These are phyloP conservation scores for Vulpes ferrilata DNA, from an alignment of 2,113 vertebrate genomes.

Conservation along the genomic window DNA sequence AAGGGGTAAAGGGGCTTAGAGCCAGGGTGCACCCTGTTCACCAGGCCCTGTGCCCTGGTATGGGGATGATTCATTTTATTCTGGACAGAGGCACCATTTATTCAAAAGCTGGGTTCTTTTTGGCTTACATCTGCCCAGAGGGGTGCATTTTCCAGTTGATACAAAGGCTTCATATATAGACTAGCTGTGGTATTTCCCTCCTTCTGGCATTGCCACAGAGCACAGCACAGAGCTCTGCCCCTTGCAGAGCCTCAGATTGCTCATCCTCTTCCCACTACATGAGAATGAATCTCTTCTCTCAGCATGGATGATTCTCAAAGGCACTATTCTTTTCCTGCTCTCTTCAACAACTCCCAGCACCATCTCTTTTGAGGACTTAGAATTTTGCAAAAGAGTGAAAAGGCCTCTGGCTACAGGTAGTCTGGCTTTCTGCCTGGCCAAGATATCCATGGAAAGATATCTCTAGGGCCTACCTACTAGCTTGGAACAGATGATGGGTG, in stretches of 20 bases:
- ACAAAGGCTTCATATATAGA: not conserved
- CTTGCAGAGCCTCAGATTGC: not conserved
- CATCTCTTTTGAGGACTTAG: not conserved
- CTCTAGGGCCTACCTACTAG: not conserved
- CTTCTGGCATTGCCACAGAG: not conserved
- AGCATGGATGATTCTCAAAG: not conserved
- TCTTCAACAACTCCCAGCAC: not conserved
- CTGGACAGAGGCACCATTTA: not conserved
- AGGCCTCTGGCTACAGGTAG: not conserved
- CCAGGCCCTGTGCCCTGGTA: not conserved
- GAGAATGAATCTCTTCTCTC: not conserved
- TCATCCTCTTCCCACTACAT: not conserved
- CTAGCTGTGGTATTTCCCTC: not conserved
- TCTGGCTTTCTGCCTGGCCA: not conserved
- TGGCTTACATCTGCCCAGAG: not conserved
- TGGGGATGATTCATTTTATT: not conserved
- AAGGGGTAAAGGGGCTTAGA: rapidly evolving
- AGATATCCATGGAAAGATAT: not conserved
- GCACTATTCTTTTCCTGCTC: not conserved
- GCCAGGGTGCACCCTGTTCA: too few species aligned
- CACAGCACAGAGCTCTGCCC: not conserved
- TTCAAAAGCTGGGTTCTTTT: not conserved
- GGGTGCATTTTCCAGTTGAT: not conserved
- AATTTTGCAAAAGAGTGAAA: not conserved
- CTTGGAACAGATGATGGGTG: not conserved